A percentile compares a stretch with the other conserved stretches of the same genome.
These are phyloP conservation scores for Fopius arisanus DNA, from an alignment of 1,140 invertebrate genomes.

Conservation along the genomic window DNA sequence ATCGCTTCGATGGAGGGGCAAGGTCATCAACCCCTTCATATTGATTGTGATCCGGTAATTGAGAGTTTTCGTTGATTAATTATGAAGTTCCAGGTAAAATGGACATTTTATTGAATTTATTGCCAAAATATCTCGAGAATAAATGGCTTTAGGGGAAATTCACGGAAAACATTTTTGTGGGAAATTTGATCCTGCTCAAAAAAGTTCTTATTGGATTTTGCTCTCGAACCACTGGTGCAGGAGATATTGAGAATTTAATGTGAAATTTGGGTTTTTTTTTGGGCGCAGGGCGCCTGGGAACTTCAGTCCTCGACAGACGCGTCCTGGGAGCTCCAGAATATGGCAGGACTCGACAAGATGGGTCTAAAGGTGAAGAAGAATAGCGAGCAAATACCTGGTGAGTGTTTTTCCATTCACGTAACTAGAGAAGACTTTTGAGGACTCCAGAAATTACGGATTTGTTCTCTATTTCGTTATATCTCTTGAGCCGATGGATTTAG, in stretches of 20 bases:
- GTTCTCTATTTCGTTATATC: no score
- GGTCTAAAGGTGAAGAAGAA: slow-evolving; percentile 58
- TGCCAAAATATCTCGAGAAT: neutral
- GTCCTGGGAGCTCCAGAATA: slow-evolving; percentile 65
- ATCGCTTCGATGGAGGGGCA: slow-evolving; percentile 3
- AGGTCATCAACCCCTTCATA: slow-evolving; percentile 62
- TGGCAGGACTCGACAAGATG: slow-evolving; percentile 69
- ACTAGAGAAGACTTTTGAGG: no score
- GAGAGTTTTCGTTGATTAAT: neutral
- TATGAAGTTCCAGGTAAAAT: no score
- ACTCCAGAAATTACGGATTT: no score
- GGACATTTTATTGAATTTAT: slow-evolving; percentile 32
- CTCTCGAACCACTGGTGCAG: no score
- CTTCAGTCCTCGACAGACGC: slow-evolving; percentile 56
- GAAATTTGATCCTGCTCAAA: no score
- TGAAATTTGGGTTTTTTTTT: slow-evolving; percentile 35
- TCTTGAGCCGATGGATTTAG: no score
- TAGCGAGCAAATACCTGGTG: slow-evolving; percentile 43
- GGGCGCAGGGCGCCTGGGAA: slow-evolving; percentile 72
- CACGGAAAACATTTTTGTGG: no score
- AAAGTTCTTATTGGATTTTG: no score
- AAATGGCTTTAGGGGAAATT: no score
- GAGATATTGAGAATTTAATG: no score
- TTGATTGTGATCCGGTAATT: slow-evolving; percentile 74
- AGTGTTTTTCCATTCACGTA: no score